A percentile compares a stretch with the other conserved stretches of the same genome.
Conservation (phyloP, 2,113 vertebrate species). For the Lanius collurio region DNA sequence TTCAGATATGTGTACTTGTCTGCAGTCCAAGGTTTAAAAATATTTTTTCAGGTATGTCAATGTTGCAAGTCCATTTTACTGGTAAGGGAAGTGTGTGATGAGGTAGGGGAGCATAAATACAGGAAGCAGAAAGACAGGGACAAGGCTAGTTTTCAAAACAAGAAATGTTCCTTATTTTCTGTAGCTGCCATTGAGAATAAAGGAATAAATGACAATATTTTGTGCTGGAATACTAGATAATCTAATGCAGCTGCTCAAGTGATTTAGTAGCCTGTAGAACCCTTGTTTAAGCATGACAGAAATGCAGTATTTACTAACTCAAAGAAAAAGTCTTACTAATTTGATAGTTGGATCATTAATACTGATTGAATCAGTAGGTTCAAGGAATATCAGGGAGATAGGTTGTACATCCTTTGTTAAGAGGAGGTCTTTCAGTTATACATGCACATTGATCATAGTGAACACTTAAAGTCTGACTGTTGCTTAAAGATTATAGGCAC, state of each 20-base stretch:
- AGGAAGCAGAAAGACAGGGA: not conserved
- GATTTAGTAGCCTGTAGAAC: not conserved
- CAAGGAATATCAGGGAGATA: not conserved
- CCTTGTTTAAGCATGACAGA: not conserved
- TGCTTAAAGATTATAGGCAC: not conserved
- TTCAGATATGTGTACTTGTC: not conserved
- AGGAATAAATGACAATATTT: not conserved
- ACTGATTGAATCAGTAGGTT: not conserved
- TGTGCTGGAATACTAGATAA: not conserved
- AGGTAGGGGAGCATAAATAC: not conserved
- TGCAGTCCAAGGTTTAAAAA: not conserved
- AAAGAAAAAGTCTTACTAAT: not conserved
- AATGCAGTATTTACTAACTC: not conserved
- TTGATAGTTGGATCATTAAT: not conserved
- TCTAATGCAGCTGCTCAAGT: not conserved
- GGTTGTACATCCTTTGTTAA: not conserved
- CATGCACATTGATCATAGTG: rapidly evolving
- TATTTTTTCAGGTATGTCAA: not conserved
- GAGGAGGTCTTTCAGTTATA: not conserved
- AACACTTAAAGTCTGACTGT: not conserved
- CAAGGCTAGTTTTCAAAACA: not conserved
- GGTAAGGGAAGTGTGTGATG: not conserved
- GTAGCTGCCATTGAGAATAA: not conserved
- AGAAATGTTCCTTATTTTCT: not conserved
- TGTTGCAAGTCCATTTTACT: not conserved